Evolutionary conservation across 53 echinoderm and acorn worm species (phyloP).

Genomic region (Hippasteria phrygiana): DNA sequence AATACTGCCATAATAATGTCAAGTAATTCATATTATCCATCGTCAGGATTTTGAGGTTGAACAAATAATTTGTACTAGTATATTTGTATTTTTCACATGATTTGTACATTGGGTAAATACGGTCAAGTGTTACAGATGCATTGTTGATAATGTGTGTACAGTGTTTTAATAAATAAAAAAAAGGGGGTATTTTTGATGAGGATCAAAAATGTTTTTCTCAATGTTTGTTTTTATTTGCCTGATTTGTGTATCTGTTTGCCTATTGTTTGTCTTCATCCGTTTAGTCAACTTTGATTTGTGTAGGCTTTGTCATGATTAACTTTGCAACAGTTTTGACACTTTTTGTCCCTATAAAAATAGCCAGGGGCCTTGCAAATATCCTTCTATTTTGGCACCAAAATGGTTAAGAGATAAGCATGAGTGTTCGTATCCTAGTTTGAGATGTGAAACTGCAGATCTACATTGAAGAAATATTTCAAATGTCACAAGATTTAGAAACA

Average conservation of each 20-base stretch:
- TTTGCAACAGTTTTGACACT: no score
- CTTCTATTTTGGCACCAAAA: no score
- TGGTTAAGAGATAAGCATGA: no score
- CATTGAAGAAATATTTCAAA: no score
- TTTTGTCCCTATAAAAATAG: no score
- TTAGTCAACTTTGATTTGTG: no score
- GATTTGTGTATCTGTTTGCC: neutral
- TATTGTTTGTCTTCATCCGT: no score
- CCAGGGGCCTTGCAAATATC: no score
- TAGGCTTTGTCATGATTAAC: no score
- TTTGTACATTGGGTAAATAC: constrained; percentile 15
- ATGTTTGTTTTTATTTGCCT: neutral
- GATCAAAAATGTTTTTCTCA: neutral
- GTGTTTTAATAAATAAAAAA: constrained; percentile 46
- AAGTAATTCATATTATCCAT: neutral
- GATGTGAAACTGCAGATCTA: no score
- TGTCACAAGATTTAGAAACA: no score
- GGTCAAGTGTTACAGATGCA: neutral
- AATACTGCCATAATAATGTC: neutral
- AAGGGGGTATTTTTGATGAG: neutral
- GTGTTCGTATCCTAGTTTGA: no score
- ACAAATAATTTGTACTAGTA: constrained; percentile 18
- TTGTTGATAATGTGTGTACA: neutral
- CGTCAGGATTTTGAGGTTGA: neutral
- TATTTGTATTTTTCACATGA: neutral